These are phyloP conservation scores for Danaus plexippus DNA, from an alignment of 1,140 invertebrate genomes.

Conservation along the genomic window DNA sequence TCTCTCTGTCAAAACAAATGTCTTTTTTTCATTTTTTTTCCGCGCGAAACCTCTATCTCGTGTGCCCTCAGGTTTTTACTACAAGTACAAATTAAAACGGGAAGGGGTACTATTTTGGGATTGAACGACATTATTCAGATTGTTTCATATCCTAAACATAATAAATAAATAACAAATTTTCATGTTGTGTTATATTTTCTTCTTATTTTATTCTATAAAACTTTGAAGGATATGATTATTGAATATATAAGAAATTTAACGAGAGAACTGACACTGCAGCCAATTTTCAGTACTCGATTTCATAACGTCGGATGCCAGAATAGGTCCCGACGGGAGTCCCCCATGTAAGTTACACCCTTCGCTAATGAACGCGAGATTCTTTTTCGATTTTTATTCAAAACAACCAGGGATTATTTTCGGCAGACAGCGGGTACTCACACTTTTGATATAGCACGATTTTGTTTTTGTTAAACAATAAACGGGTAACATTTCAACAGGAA, in stretches of 20 bases:
- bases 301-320: slow-evolving; percentile 26
- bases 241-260: neutral
- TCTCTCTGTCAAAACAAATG: slow-evolving; percentile 54
- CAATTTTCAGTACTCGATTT: too few species aligned
- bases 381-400: slow-evolving; percentile 64
- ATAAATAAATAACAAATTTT: too few species aligned
- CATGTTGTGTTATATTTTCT: too few species aligned
- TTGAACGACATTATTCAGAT: slow-evolving; percentile 10
- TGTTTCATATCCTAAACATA: too few species aligned
- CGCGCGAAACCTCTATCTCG: slow-evolving; percentile 41
- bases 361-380: slow-evolving; percentile 60
- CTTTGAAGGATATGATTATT: slow-evolving; percentile 1
- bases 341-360: slow-evolving; percentile 58
- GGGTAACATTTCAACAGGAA: too few species aligned
- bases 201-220: neutral
- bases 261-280: too few species aligned
- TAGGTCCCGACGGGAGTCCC: slow-evolving; percentile 29
- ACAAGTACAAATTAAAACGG: slow-evolving; percentile 61
- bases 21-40: slow-evolving; percentile 40
- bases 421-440: slow-evolving; percentile 38
- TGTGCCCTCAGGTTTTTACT: slow-evolving; percentile 57
- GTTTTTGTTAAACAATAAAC: slow-evolving; percentile 6
- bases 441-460: slow-evolving; percentile 21
- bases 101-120: slow-evolving; percentile 33
- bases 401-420: slow-evolving; percentile 56